Base-by-base conservation (phyloP, 2,113 vertebrate genomes). In the Varanus komodoensis region DNA sequence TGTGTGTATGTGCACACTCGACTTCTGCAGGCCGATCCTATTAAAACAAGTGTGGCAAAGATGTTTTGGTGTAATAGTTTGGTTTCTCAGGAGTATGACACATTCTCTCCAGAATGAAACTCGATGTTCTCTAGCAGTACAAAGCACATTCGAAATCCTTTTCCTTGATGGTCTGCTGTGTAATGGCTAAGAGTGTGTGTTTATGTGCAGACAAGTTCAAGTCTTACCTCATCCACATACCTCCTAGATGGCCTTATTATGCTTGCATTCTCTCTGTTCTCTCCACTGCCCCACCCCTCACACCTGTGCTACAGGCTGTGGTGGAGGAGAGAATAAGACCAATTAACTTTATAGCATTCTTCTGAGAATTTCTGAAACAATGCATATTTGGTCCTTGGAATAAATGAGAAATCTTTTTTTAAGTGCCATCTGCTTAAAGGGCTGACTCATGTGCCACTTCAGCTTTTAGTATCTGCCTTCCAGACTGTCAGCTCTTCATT, bases 21-120 rank as follows among this genome's bases (percentile, higher is more conserved):
- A 44, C 38, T 44, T 44, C 38, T 44, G 3, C 38, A 44, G 38
- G 38, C 38, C 38, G 25, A 64, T 61, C 29, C 44, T 52, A 29
- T 64, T 78, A 17, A 15, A 5, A n/a, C n/a, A 25, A 14, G 15
- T 19, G 7, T 67, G 32, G 52, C 34, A 21, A 87, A 82, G 38
- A 68, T 0, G 1, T n/a, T 50, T 54, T 44, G 61, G 17, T 9
- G 61, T 64, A 19, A 64, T 64, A 11, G 17, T 64, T 64, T 64
- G 61, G 44, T 44, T 79, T 79, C 19, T 52, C 74, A 86, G 29
- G 73, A 86, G 27, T 85, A 83, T 68, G 80, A 83, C n/a, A n/a
- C 8, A 4, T 83, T 83, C 73, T 29, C 38, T 64, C 86, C 34
- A 29, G 23, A 29, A 3, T 25, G 44, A 69, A 21, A 11, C n/a